Evolutionary conservation across 1,140 invertebrate genomes (phyloP), one percentile per base, ranked within the genome.

Genomic region (Pygmarrhopalites habei): DNA sequence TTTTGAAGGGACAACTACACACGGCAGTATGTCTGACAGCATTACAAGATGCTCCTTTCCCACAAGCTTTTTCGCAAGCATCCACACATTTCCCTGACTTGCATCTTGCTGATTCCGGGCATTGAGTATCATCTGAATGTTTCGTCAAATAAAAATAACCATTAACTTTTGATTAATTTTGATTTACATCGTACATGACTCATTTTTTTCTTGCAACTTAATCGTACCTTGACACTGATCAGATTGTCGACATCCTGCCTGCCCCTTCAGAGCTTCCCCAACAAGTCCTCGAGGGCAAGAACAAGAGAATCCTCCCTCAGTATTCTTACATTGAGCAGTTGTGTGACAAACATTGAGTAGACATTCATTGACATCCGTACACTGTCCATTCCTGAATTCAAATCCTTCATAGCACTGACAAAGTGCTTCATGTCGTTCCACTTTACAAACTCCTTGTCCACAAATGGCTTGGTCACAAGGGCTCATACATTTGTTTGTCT

Each of bases 321-420:
- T 83, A 71, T 93, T 92, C 67, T 84, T 77, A 72, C 90, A 92
- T 47, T 82, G 74, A 19, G 90, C 87, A 55, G 87, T 83, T 35
- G 81, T 65, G 69, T 91, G 89, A 72, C 91, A 95, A 23, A 89
- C 88, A 57, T 82, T 80, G 10, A 77, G 77, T 1, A 77, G 62
- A 73, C 91, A 94, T 76, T 94, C 90, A 71, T 94, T 81, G 30
- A 91, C 78, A 76, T 94, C 90, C 58, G 82, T 79, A 73, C 91
- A 94, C 28, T 80, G 81, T 49, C 83, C 83, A 60, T 82, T 82
- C 21, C 78, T 72, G 25, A 82, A 77, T 32, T 71, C 70, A 71
- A 84, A 94, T 29, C 91, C 91, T 32, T 81, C 72, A 64, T 82
- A 79, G 76, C 92, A 95, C 32, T 81, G 79, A 69, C 91, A 94